phyloP scores from a whole-genome alignment of 2,113 vertebrate genomes.

The Chamaetylas fuelleborni region DNA sequence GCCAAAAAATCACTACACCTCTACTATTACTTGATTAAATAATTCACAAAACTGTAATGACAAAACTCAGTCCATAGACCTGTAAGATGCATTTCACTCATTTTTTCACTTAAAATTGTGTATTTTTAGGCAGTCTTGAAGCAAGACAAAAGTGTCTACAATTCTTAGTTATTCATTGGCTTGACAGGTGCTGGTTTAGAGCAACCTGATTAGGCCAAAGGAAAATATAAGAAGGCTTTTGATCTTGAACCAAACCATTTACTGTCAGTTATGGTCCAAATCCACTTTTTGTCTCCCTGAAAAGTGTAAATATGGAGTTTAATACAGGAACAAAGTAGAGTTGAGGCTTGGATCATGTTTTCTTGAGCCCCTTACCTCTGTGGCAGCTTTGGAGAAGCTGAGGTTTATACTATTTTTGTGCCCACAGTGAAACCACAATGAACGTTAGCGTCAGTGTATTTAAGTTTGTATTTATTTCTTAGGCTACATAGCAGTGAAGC shows the following conservation, averaged over 20 bases:
- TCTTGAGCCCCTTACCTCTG: background rate
- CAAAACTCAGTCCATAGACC: background rate
- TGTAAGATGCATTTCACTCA: background rate
- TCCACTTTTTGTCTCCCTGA: background rate
- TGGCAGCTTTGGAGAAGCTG: background rate
- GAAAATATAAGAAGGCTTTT: conserved; percentile 84
- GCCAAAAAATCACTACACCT: background rate
- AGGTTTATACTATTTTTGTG: background rate
- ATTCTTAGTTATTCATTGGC: conserved; percentile 93
- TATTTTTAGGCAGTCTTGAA: conserved; percentile 82
- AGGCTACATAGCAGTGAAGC: background rate
- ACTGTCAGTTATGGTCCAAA: conserved; percentile 64
- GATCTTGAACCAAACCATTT: conserved; percentile 87
- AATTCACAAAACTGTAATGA: background rate
- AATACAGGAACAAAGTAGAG: background rate
- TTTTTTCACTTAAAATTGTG: background rate
- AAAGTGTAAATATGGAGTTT: background rate
- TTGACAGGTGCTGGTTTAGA: conserved; percentile 85
- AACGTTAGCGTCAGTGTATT: background rate
- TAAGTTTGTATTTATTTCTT: background rate
- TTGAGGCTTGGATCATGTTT: fast-evolving
- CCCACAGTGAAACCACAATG: background rate
- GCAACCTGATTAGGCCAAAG: conserved; percentile 85
- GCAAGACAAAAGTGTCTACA: conserved; percentile 90
- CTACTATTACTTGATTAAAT: background rate